Conservation (phyloP, 1,140 invertebrate genomes). For the Caenorhabditis briggsae region DNA sequence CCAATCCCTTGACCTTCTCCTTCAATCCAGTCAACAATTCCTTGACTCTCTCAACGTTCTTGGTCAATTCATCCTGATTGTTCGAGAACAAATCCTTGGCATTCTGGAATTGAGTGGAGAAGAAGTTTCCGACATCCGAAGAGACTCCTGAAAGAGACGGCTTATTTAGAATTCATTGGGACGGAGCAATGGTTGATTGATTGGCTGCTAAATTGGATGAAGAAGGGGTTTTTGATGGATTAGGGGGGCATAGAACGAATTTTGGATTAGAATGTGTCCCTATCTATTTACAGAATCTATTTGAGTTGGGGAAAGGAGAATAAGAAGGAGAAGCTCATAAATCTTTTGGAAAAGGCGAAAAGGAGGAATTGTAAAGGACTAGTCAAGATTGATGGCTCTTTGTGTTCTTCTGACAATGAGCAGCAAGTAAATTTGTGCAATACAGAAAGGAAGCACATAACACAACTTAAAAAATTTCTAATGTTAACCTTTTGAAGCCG, state of each 20-base stretch:
- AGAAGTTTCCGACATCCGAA: conserved; percentile 68
- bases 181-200: conserved; percentile 16
- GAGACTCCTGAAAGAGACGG: conserved; percentile 23
- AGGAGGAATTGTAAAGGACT: background rate
- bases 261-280: conserved; percentile 5
- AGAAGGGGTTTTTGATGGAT: conserved; percentile 20
- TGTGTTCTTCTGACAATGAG: background rate
- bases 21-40: conserved; percentile 65
- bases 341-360: background rate
- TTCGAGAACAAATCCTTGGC: conserved; percentile 63
- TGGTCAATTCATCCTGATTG: conserved; percentile 58
- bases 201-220: conserved; percentile 41
- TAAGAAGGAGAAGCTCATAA: conserved; percentile 4
- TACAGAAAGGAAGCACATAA: too few species aligned
- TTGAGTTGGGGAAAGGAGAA: background rate
- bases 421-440: too few species aligned
- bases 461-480: too few species aligned
- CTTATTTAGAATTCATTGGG: conserved; percentile 8
- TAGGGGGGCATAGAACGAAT: background rate
- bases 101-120: conserved; percentile 62
- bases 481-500: too few species aligned
- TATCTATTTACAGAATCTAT: conserved; percentile 48
- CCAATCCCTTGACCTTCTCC: conserved; percentile 63
- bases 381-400: conserved; percentile 41
- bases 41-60: conserved; percentile 65